Evolutionary conservation across 2,797 vertebrate genomes (phyloP).

Genomic region (Danio tinwini): DNA sequence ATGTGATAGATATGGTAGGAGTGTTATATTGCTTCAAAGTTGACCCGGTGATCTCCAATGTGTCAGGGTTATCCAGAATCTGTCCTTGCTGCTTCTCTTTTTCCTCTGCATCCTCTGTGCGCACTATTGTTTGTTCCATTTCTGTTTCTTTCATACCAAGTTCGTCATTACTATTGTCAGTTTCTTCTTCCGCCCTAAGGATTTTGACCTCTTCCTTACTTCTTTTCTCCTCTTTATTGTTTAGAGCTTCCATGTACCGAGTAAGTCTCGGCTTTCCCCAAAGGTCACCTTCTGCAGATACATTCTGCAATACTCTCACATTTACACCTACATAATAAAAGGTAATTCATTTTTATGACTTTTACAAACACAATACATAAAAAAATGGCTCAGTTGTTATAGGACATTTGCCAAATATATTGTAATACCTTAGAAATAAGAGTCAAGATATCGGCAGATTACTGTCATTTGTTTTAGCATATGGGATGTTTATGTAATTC

Average conservation of each 20-base stretch:
- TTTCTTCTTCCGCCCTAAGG: conserved; percentile 52
- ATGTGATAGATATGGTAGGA: neutral
- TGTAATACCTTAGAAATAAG: neutral
- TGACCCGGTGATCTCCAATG: neutral
- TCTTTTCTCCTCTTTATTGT: conserved; percentile 41
- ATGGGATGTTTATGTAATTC: neutral
- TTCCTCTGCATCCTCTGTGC: neutral
- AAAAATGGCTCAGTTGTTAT: neutral
- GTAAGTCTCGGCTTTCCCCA: conserved; percentile 42
- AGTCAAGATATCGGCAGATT: neutral
- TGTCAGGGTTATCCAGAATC: neutral
- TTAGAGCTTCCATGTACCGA: conserved; percentile 11
- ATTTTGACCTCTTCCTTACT: conserved; percentile 23
- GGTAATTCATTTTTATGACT: conserved; percentile 6
- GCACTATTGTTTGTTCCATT: neutral
- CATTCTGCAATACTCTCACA: conserved; percentile 21
- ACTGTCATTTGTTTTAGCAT: neutral
- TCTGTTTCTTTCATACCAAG: neutral
- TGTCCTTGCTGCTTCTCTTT: conserved; percentile 10
- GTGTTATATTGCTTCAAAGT: conserved; percentile 12
- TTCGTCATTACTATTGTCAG: conserved; percentile 45
- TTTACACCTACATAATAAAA: conserved; percentile 61
- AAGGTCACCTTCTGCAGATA: conserved; percentile 35
- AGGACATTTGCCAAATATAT: neutral
- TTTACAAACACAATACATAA: neutral